Base-by-base conservation (phyloP, 2,113 vertebrate species). In the Rhineura floridana region DNA sequence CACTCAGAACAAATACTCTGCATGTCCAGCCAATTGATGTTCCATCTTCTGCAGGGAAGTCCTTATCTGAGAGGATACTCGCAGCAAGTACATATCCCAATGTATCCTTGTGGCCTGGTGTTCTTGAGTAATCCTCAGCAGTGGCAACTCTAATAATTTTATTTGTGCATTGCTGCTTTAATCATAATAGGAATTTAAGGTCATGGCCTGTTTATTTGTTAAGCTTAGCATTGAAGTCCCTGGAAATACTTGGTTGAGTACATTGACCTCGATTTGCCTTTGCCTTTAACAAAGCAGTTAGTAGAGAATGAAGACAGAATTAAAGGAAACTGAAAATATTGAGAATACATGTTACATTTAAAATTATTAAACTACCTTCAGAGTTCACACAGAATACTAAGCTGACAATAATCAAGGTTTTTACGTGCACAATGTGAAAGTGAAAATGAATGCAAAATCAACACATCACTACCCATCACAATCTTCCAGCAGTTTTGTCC, bases 211-310 rank as follows among this genome's bases (percentile, higher is more conserved):
- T 42, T 87, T 63, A 70, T 88, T 73, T 80, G 33, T 11, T 88
- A 84, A 79, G 21, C 30, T 73, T 85, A n/a, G 19, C 91, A 0
- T 84, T 90, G 77, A 87, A 62, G 81, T 91, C 19, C 81, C 50
- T 87, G 25, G 84, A 82, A 91, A 76, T 76, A 19, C 69, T 93
- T 92, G 72, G 36, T 88, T 70, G 62, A 77, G 72, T 69, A 69
- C 28, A 44, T 50, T 84, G 75, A 84, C 62, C 28, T 80, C 23
- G 39, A 73, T 73, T 89, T 73, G 83, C 46, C 80, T 3, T 83
- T 90, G 17, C 42, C 90, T 75, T 89, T 93, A 55, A 81, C 0
- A 85, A 88, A 90, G 8, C 42, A 25, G 12, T 78, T 70, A 2
- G 48, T 81, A 81, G 50, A 23, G 0, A 44, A 89, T 3, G 28